Evolutionary conservation across 1,140 invertebrate species (phyloP).

Genomic region (Ceratosolen fusciceps): DNA sequence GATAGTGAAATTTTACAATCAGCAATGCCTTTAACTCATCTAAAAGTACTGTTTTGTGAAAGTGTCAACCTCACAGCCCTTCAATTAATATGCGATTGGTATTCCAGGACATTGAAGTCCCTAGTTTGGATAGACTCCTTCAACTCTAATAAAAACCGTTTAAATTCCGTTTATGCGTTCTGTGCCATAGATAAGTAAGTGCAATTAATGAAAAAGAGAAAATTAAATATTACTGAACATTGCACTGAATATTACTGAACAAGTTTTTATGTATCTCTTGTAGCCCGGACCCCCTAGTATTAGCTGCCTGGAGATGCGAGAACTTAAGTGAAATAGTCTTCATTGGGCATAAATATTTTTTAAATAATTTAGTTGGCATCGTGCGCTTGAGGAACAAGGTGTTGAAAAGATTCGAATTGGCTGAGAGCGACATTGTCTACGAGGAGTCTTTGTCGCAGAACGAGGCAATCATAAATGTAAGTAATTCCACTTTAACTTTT

Average conservation of each 20-base stretch:
- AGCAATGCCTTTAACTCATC: conserved; percentile 82
- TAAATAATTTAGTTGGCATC: conserved; percentile 80
- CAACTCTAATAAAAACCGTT: conserved; percentile 54
- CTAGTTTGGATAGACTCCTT: conserved; percentile 81
- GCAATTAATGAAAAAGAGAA: neutral
- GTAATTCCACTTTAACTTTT: no score
- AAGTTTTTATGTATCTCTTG: conserved; percentile 48
- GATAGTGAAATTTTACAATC: conserved; percentile 77
- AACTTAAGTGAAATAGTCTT: conserved; percentile 78
- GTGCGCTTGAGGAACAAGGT: conserved; percentile 76
- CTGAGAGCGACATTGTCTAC: conserved; percentile 72
- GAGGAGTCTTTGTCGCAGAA: conserved; percentile 57
- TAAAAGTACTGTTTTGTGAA: conserved; percentile 84
- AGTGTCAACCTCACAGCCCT: conserved; percentile 75
- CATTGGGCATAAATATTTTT: conserved; percentile 76
- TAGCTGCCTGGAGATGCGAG: conserved; percentile 82
- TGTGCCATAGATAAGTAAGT: conserved; percentile 60
- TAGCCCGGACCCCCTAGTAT: conserved; percentile 80
- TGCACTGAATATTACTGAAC: neutral
- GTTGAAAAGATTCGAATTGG: conserved; percentile 76
- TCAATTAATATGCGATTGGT: conserved; percentile 74
- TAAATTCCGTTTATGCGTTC: conserved; percentile 57
- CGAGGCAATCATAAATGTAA: conserved; percentile 60
- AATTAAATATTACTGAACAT: neutral
- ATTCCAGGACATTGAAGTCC: conserved; percentile 76